These are phyloP conservation scores for Amphipoea lucens DNA, from an alignment of 2,888 invertebrate species.

Conservation along the genomic window DNA sequence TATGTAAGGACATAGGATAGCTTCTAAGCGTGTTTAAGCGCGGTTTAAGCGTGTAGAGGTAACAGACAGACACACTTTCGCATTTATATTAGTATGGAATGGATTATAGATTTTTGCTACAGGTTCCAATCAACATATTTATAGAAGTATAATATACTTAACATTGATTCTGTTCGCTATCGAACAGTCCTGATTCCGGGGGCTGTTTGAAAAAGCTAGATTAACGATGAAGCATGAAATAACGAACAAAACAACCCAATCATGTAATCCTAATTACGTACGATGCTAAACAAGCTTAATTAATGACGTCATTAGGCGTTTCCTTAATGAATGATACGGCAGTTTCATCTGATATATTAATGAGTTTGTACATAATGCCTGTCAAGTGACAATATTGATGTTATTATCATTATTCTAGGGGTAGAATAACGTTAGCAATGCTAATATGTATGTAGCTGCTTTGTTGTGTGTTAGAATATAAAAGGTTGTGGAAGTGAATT, in stretches of 20 bases:
- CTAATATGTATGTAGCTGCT: background rate
- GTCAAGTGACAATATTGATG: constrained; percentile 31
- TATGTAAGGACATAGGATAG: too few species aligned
- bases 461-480: background rate
- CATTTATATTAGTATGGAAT: too few species aligned
- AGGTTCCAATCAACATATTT: too few species aligned
- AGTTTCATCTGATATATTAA: constrained; percentile 42
- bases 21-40: too few species aligned
- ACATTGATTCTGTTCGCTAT: background rate
- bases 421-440: background rate
- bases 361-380: constrained; percentile 42
- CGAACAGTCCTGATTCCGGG: background rate
- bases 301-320: constrained; percentile 53
- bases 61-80: too few species aligned
- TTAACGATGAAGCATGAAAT: background rate
- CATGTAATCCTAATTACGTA: constrained; percentile 38
- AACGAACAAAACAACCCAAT: constrained; percentile 20
- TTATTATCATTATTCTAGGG: constrained; percentile 13
- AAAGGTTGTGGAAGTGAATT: background rate
- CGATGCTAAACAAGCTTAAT: constrained; percentile 34
- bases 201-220: background rate
- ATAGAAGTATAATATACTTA: too few species aligned
- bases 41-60: too few species aligned
- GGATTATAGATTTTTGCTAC: too few species aligned
- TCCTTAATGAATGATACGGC: constrained; percentile 48